phyloP scores from a whole-genome alignment of 2,797 vertebrate genomes.

The Gila robusta region DNA sequence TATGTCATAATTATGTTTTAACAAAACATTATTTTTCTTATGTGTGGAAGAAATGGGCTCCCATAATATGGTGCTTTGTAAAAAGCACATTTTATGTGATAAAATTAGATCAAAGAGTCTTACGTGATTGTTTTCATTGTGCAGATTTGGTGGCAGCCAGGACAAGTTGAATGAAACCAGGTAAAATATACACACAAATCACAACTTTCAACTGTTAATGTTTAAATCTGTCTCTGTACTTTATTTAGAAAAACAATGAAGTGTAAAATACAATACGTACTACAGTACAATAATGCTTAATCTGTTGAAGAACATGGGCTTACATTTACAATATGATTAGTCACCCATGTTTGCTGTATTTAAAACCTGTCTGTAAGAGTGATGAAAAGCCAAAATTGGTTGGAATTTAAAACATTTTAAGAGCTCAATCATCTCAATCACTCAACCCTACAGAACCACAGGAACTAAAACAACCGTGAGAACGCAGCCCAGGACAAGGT shows the following conservation, averaged over 20 bases:
- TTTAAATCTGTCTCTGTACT: not conserved
- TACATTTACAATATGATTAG: conserved; percentile 1
- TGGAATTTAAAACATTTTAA: conserved; percentile 44
- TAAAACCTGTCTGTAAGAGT: not conserved
- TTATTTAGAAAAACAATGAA: not conserved
- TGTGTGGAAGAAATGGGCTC: not conserved
- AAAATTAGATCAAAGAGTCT: not conserved
- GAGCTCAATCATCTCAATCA: conserved; percentile 29
- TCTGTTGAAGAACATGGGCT: not conserved
- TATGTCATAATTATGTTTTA: not conserved
- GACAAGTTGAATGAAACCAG: conserved; percentile 61
- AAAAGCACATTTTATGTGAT: not conserved
- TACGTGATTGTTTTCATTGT: not conserved
- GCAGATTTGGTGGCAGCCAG: conserved; percentile 41
- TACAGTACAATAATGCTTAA: not conserved
- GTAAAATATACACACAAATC: conserved; percentile 59
- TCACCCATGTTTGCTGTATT: not conserved
- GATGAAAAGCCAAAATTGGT: not conserved
- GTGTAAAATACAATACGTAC: not conserved
- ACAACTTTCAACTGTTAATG: not conserved
- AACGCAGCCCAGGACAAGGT: conserved; percentile 70
- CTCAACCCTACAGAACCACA: conserved; percentile 53
- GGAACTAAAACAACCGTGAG: conserved; percentile 48
- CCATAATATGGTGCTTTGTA: not conserved
- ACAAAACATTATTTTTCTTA: not conserved